Evolutionary conservation across 1,140 invertebrate species (phyloP).

Genomic region (Aphaenogaster floridana): DNA sequence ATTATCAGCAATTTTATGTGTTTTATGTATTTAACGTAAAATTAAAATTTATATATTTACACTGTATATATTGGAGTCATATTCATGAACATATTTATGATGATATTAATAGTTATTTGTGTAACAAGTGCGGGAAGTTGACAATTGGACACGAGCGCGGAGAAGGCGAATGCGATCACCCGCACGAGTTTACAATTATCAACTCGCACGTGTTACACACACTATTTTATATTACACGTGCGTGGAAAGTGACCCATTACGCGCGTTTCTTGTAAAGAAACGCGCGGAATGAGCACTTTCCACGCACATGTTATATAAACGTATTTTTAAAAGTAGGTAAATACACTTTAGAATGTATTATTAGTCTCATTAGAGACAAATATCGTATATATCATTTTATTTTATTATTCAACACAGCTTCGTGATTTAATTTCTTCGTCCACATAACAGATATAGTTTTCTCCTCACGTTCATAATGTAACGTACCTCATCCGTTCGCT

Average conservation of each 20-base stretch:
- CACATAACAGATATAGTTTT: constrained; percentile 10
- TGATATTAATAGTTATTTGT: no score
- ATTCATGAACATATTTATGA: no score
- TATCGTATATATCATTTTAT: neutral
- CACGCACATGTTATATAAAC: no score
- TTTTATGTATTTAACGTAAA: neutral
- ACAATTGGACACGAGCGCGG: no score
- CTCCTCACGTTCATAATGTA: neutral
- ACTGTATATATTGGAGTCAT: neutral
- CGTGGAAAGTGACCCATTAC: no score
- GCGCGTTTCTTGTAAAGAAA: no score
- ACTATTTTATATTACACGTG: no score
- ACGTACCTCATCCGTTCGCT: neutral
- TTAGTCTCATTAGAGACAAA: neutral
- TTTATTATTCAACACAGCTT: neutral
- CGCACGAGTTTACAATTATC: no score
- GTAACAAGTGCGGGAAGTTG: no score
- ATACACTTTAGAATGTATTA: neutral
- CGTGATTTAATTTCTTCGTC: neutral
- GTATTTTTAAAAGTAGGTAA: neutral
- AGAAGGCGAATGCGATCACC: no score
- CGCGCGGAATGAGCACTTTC: no score
- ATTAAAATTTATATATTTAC: neutral
- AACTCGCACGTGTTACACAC: no score
- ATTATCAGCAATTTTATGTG: neutral